Conservation (phyloP, 2,888 invertebrate species). For the Alloscopus bannaensis region DNA sequence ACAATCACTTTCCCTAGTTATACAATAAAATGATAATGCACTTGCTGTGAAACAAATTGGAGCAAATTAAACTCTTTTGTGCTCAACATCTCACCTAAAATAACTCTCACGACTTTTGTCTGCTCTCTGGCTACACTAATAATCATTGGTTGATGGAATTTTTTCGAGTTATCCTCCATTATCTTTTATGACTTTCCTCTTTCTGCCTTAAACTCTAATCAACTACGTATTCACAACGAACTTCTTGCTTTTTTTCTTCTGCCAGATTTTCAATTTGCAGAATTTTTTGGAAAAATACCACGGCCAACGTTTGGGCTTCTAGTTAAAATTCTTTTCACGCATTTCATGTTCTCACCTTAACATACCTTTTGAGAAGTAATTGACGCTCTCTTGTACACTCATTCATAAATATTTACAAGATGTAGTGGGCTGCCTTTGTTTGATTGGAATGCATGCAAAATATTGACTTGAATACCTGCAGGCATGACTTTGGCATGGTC, state of each 20-base stretch:
- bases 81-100: too few species aligned
- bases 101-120: too few species aligned
- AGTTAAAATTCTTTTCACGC: conserved; percentile 44
- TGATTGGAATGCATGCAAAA: conserved; percentile 13
- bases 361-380: conserved; percentile 45
- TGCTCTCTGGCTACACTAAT: too few species aligned
- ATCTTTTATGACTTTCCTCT: too few species aligned
- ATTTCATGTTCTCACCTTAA: conserved; percentile 56
- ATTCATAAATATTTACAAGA: conserved; percentile 54
- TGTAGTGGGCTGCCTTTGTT: conserved; percentile 28
- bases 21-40: too few species aligned
- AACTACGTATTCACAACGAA: neutral
- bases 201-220: conserved; percentile 15
- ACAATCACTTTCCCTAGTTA: too few species aligned
- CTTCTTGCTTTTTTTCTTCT: neutral
- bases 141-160: too few species aligned
- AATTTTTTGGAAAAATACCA: conserved; percentile 22
- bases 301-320: too few species aligned
- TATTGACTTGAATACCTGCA: conserved; percentile 8
- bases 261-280: conserved; percentile 21
- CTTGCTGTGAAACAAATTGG: too few species aligned
- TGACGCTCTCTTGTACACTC: conserved; percentile 39
- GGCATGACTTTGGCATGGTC: conserved; percentile 14
- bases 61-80: too few species aligned
- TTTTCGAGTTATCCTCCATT: too few species aligned